phyloP scores from a whole-genome alignment of 2,888 invertebrate genomes.

The Noctuana brunneofusca region DNA sequence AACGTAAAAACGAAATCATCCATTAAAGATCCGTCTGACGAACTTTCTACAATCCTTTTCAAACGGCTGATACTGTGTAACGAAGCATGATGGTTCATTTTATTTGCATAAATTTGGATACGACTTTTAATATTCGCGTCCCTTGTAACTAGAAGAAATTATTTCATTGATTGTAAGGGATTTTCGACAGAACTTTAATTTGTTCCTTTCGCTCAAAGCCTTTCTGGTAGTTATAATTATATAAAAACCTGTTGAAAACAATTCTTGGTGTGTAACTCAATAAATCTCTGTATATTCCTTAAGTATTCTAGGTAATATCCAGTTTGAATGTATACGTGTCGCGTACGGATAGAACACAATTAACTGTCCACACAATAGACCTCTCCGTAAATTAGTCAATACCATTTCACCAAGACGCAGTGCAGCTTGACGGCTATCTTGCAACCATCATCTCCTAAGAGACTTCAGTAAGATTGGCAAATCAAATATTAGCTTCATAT shows the following conservation, averaged over 20 bases:
- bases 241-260: not conserved
- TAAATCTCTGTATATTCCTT: too few relatives aligned
- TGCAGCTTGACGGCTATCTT: slow-evolving; percentile 13
- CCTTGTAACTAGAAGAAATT: slow-evolving; percentile 59
- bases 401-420: slow-evolving; percentile 5
- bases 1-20: slow-evolving; percentile 59
- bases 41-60: slow-evolving; percentile 68
- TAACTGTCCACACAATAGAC: slow-evolving; percentile 10
- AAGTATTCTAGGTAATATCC: too few relatives aligned
- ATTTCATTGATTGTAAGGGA: slow-evolving; percentile 39
- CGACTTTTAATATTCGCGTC: slow-evolving; percentile 62
- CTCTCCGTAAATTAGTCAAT: slow-evolving; percentile 19
- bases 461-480: slow-evolving; percentile 10
- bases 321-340: not conserved
- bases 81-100: slow-evolving; percentile 74
- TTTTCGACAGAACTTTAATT: slow-evolving; percentile 20
- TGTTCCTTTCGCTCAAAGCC: slow-evolving; percentile 3
- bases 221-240: not conserved
- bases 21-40: slow-evolving; percentile 54
- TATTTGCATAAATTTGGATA: slow-evolving; percentile 77
- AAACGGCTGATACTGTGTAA: slow-evolving; percentile 68
- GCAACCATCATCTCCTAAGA: slow-evolving; percentile 5
- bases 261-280: not conserved
- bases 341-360: slow-evolving; percentile 9
- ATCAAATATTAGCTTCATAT: slow-evolving; percentile 8